A percentile compares a stretch with the other conserved stretches of the same genome.
Evolutionary conservation across 2,888 invertebrate genomes (phyloP).

Genomic region (Rotaria socialis): DNA sequence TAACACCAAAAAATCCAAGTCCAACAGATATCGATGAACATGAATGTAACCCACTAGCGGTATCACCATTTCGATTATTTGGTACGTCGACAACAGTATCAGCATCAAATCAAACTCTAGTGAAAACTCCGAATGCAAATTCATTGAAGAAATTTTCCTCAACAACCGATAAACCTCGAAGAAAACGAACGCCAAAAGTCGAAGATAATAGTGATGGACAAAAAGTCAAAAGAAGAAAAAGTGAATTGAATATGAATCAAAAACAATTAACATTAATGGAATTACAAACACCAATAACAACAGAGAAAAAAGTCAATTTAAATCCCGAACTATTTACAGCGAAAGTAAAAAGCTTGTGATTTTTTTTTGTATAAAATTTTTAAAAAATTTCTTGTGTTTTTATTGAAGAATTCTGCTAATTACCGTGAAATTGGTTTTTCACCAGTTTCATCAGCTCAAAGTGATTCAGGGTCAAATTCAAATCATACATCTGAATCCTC

Average conservation of each 20-base stretch:
- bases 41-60: neutral
- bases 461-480: conserved; percentile 45
- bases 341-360: neutral
- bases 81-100: neutral
- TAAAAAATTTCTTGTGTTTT: neutral
- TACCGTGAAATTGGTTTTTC: conserved; percentile 16
- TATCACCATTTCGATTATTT: neutral
- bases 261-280: conserved; percentile 12
- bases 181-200: conserved; percentile 12
- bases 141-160: neutral
- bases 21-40: neutral
- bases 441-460: conserved; percentile 16
- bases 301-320: neutral
- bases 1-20: neutral
- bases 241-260: neutral
- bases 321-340: neutral
- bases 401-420: neutral
- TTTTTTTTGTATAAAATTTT: neutral
- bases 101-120: neutral
- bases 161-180: neutral
- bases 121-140: neutral
- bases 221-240: neutral
- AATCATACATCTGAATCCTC: conserved; percentile 37
- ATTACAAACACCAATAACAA: neutral
- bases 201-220: neutral